Evolutionary conservation across 2,797 vertebrate genomes (phyloP).

Genomic region (Malurus splendens): DNA sequence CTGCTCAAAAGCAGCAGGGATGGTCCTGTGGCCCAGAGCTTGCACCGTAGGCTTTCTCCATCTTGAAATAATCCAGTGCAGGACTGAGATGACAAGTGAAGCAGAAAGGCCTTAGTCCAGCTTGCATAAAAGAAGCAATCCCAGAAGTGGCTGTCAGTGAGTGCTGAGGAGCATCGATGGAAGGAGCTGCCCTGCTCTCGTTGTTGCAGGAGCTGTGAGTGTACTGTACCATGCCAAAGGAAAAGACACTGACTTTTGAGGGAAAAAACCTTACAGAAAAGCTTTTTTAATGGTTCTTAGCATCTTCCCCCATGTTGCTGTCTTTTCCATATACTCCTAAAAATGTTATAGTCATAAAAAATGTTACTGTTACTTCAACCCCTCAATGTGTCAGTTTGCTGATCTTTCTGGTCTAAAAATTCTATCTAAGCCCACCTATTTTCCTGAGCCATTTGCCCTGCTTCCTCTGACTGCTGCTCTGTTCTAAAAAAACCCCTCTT

Average conservation of each 20-base stretch:
- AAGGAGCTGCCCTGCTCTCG: background rate
- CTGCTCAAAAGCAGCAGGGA: background rate
- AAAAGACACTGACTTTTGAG: background rate
- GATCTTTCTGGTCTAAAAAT: background rate
- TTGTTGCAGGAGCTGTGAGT: background rate
- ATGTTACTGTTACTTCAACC: background rate
- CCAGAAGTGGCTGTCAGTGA: background rate
- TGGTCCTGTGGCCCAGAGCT: background rate
- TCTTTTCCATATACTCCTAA: background rate
- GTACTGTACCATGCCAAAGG: background rate
- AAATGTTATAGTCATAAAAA: background rate
- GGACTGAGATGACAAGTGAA: background rate
- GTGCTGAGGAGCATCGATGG: fast-evolving
- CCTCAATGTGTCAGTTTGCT: fast-evolving
- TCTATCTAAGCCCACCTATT: fast-evolving
- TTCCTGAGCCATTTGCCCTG: background rate
- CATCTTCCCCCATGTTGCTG: background rate
- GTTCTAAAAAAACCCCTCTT: background rate
- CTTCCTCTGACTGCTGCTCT: background rate
- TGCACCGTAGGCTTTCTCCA: background rate
- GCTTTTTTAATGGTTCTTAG: background rate
- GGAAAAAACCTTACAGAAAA: background rate
- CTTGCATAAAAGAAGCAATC: background rate
- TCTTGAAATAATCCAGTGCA: background rate
- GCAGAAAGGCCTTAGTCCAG: background rate